Percentiles rank a stretch among this genome's conserved stretches.
These are phyloP conservation scores for Bruchidius siliquastri DNA, from an alignment of 2,888 invertebrate genomes.

Conservation along the genomic window DNA sequence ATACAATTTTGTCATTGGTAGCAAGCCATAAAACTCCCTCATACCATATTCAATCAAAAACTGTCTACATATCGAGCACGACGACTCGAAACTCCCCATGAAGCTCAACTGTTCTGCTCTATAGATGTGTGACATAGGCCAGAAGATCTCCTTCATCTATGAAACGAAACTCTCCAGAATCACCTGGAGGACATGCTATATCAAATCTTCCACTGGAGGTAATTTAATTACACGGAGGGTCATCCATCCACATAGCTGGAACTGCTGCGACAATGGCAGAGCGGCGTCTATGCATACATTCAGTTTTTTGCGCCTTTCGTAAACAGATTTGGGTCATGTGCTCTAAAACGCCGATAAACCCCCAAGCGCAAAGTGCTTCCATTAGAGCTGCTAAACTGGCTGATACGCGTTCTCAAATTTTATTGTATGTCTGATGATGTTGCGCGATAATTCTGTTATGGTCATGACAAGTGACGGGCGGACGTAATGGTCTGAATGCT, in stretches of 20 bases:
- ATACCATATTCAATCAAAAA: too few relatives aligned
- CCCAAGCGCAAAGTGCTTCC: not conserved
- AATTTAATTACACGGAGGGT: not conserved
- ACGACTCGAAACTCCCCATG: too few relatives aligned
- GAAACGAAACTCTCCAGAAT: too few relatives aligned
- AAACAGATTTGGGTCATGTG: not conserved
- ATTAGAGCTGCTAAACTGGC: not conserved
- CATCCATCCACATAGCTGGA: not conserved
- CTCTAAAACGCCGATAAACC: not conserved
- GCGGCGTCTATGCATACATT: not conserved
- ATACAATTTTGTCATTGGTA: too few relatives aligned
- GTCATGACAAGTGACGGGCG: not conserved
- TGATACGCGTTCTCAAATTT: not conserved
- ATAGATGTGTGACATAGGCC: too few relatives aligned
- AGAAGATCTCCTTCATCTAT: too few relatives aligned
- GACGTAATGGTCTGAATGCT: not conserved
- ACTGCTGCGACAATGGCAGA: not conserved
- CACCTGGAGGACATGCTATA: too few relatives aligned
- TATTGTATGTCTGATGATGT: not conserved
- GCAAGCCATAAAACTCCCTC: too few relatives aligned
- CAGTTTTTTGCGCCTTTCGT: not conserved
- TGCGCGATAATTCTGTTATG: not conserved
- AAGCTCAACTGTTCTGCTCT: too few relatives aligned
- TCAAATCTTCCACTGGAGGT: too few relatives aligned
- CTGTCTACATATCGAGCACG: too few relatives aligned